phyloP scores from a whole-genome alignment of 1,140 invertebrate genomes.

The Ceratina calcarata region DNA sequence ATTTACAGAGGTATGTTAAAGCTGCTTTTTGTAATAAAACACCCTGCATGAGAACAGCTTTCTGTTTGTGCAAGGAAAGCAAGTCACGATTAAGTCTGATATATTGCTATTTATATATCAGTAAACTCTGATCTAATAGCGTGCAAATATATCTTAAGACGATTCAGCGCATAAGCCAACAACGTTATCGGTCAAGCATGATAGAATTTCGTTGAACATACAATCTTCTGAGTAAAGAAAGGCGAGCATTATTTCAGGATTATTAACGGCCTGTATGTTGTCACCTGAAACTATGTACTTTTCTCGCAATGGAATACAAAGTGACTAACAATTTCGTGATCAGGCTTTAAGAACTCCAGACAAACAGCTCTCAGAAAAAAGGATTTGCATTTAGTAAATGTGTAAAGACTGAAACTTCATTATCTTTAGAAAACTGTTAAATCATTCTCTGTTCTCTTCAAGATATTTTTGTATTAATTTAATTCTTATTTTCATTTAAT shows the following conservation, averaged over 20 bases:
- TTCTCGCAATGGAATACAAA: not conserved
- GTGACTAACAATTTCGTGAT: not conserved
- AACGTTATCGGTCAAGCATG: conserved; percentile 27
- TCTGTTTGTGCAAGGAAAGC: conserved; percentile 10
- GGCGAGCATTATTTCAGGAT: conserved; percentile 35
- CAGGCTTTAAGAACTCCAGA: not conserved
- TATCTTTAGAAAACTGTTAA: too few relatives aligned
- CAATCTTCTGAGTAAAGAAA: conserved; percentile 25
- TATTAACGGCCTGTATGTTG: conserved; percentile 30
- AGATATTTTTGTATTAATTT: too few relatives aligned
- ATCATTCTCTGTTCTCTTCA: too few relatives aligned
- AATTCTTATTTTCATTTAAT: too few relatives aligned
- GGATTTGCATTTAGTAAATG: not conserved
- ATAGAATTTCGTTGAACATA: conserved; percentile 24
- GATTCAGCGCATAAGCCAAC: conserved; percentile 29
- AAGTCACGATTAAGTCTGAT: conserved; percentile 30
- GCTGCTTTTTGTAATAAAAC: not conserved
- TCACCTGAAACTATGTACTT: not conserved
- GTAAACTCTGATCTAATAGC: conserved; percentile 31
- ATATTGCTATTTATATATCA: conserved; percentile 41
- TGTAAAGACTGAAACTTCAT: too few relatives aligned
- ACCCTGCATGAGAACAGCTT: conserved; percentile 7
- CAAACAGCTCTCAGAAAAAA: not conserved
- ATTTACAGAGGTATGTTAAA: not conserved
- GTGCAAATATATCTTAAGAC: conserved; percentile 46